Evolutionary conservation across 2,113 vertebrate species (phyloP).

Genomic region (Corythoichthys haematopterus): DNA sequence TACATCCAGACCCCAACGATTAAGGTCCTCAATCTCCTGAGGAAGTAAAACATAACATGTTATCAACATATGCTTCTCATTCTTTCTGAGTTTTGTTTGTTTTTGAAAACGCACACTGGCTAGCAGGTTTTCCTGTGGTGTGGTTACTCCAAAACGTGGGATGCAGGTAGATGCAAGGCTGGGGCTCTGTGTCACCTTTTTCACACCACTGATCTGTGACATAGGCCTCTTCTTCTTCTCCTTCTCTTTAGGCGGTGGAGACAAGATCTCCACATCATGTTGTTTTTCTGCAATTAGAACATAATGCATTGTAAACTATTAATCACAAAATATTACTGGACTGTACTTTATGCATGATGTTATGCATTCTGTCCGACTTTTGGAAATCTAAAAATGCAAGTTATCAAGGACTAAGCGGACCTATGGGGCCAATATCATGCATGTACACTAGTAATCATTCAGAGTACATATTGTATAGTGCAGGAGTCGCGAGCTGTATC

Average conservation of each 20-base stretch:
- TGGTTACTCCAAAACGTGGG: constrained; percentile 84
- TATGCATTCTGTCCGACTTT: not conserved
- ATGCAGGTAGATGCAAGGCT: constrained; percentile 68
- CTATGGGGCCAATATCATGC: too few species aligned
- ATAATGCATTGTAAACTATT: not conserved
- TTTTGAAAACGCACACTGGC: constrained; percentile 70
- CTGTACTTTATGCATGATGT: too few species aligned
- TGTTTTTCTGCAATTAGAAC: constrained; percentile 77
- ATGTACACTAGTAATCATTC: too few species aligned
- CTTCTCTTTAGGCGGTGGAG: constrained; percentile 73
- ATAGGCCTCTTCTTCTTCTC: constrained; percentile 79
- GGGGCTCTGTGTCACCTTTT: constrained; percentile 67
- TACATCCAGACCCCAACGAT: constrained; percentile 86
- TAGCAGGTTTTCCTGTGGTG: constrained; percentile 78
- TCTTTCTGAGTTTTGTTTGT: not conserved
- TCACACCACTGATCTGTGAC: constrained; percentile 85
- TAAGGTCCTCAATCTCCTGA: constrained; percentile 85
- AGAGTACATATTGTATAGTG: too few species aligned
- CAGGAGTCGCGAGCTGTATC: too few species aligned
- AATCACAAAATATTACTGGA: not conserved
- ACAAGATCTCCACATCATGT: constrained; percentile 84
- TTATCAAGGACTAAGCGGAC: too few species aligned
- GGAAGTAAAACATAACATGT: constrained; percentile 14
- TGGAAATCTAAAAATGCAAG: not conserved
- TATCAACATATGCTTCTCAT: not conserved